Evolutionary conservation across 2,797 vertebrate genomes (phyloP), one percentile per base, ranked within the genome.

Genomic region (Pseudochirops corinnae): DNA sequence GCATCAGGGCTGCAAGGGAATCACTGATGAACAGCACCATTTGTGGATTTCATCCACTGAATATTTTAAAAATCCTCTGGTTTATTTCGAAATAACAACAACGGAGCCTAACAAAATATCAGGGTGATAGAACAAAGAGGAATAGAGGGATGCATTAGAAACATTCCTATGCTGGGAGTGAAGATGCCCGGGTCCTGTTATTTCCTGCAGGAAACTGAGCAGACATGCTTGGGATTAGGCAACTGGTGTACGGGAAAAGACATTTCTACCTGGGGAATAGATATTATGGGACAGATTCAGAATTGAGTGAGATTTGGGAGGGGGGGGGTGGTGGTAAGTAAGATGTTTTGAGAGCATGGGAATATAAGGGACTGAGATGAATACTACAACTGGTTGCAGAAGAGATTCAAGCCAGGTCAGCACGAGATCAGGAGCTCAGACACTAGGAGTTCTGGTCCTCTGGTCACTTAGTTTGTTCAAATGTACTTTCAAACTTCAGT

Each of bases 1-100:
- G 97, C 96, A 98, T 97, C 97, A 97, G 96, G 93, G 93, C 95
- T 57, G 82, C 56, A 94, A 97, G 97, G 67, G 94, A 98, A 97
- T 98, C 94, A 96, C 95, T 94, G 95, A 98, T 94, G 97, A 98
- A 95, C 95, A 97, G 90, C 94, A 92, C 95, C 74, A 82, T 98
- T 98, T 94, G 92, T 56, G 93, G 96, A 96, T 97, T 97, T 97
- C 92, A 67, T n/a, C 95, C 95, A 67, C 95, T 96, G 94, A 95
- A 96, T 97, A 97, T 96, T 97, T 97, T 93, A 96, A 94, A 95
- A 96, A 91, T 18, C 95, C 93, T 93, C 0, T 12, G 95, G 97
- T 94, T 95, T 52, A 87, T 28, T 55, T 56, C 94, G 58, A n/a
- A 95, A 93, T 58, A 91, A 55, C 67, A 95, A 31, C 29, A 56